These are phyloP conservation scores for Halyomorpha halys DNA, from an alignment of 1,140 invertebrate genomes.

Conservation along the genomic window DNA sequence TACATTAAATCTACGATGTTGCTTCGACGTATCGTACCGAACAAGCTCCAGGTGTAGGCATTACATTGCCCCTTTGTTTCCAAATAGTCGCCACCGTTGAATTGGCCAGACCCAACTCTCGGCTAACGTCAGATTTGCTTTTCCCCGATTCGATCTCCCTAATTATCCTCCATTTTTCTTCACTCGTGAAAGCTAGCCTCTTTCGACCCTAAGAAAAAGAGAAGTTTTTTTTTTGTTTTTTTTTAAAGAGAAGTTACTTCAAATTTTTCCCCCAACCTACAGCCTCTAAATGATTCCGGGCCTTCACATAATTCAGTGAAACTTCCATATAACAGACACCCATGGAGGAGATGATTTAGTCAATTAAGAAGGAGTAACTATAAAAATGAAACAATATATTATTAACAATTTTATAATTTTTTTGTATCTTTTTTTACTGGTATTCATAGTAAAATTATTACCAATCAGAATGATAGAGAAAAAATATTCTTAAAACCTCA, in stretches of 20 bases:
- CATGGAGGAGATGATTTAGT: too few species aligned
- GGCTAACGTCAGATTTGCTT: constrained; percentile 48
- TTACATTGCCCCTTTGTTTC: constrained; percentile 43
- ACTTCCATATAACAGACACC: too few species aligned
- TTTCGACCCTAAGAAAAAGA: constrained; percentile 42
- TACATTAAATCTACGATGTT: not conserved
- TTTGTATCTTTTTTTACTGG: too few species aligned
- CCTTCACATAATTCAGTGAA: not conserved
- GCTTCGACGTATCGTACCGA: constrained; percentile 25
- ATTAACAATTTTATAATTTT: too few species aligned
- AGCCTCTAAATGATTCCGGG: too few species aligned
- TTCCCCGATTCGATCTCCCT: constrained; percentile 48
- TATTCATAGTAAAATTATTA: too few species aligned
- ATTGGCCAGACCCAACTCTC: constrained; percentile 45
- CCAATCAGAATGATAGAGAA: too few species aligned
- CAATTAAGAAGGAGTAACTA: too few species aligned
- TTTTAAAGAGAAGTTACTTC: constrained; percentile 14
- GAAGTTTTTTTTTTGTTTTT: too few species aligned
- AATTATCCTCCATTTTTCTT: constrained; percentile 52
- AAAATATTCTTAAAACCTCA: too few species aligned
- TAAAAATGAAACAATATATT: too few species aligned
- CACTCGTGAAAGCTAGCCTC: constrained; percentile 49
- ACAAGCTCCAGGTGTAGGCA: constrained; percentile 29
- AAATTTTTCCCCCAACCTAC: not conserved
- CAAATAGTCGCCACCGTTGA: constrained; percentile 49